Evolutionary conservation across 2,888 invertebrate species (phyloP), one percentile per base, ranked within the genome.

Genomic region (Bombylius discolor): DNA sequence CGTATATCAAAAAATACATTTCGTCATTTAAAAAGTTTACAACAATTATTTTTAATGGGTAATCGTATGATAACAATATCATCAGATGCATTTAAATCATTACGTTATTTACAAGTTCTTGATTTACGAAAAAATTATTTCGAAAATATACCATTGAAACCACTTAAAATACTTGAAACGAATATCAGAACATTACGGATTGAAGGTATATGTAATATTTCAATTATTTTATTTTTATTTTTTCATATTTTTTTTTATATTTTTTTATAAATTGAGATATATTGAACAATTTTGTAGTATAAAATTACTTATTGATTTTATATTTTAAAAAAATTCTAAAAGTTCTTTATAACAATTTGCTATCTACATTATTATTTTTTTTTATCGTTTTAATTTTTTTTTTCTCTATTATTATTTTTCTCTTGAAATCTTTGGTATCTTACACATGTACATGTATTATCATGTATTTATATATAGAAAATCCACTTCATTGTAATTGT

Each of bases 401-500:
- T 3, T 23, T 23, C 3, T 23, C 23, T 23, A 23, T 2, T 23
- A 23, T 23, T 23, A 23, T 23, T 23, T 23, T 23, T 23, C 23
- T 23, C 23, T 23, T 23, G 23, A 23, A 2, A 23, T 23, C 23
- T 23, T 23, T 23, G 23, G 23, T 23, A 23, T 23, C 23, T 3
- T 23, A 23, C 23, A 23, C 3, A 23, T 23, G 3, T 23, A 23
- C 23, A 23, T 23, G 23, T 23, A 23, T 23, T 23, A 23, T 23
- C 23, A 23, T 23, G 36, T 36, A 36, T 9, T 36, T 36, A 36
- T 8, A 36, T 11, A 51, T 80, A 89, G 92, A 89, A 69, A 94
- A 94, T 75, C 93, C 94, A 49, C 77, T 94, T 64, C 84, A 85
- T 61, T 95, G 94, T 74, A 87, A 85, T 68, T 95, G 94, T 72